Evolutionary conservation across 2,113 vertebrate genomes (phyloP).

Genomic region (Fukomys damarensis): DNA sequence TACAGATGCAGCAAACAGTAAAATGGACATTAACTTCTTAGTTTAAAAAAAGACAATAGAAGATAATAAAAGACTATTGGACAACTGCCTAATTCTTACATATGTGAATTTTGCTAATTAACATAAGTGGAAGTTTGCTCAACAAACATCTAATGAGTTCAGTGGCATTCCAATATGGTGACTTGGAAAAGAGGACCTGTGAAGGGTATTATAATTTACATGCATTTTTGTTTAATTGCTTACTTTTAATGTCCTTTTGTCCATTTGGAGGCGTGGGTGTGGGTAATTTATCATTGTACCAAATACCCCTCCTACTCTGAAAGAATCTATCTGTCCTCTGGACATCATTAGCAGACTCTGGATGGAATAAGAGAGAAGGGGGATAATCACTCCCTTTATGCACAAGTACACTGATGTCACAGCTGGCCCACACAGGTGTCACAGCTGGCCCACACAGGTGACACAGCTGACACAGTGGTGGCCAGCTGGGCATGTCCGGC

Average conservation of each 20-base stretch:
- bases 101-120: conserved; percentile 60
- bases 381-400: background rate
- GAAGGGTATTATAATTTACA: background rate
- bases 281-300: background rate
- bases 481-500: background rate
- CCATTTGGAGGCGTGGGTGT: background rate
- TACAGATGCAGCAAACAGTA: conserved; percentile 53
- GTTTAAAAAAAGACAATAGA: conserved; percentile 58
- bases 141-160: background rate
- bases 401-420: background rate
- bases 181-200: background rate
- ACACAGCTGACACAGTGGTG: background rate
- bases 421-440: background rate
- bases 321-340: background rate
- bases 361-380: background rate
- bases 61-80: background rate
- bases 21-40: conserved; percentile 29
- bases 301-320: background rate
- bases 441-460: background rate
- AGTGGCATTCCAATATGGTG: background rate
- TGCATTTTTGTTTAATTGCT: background rate
- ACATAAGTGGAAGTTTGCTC: conserved; percentile 37
- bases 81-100: conserved; percentile 16
- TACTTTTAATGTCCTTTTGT: conserved; percentile 39
- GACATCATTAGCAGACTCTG: background rate